Base-by-base conservation (phyloP, 2,797 vertebrate species). In the Sardinella longiceps region DNA sequence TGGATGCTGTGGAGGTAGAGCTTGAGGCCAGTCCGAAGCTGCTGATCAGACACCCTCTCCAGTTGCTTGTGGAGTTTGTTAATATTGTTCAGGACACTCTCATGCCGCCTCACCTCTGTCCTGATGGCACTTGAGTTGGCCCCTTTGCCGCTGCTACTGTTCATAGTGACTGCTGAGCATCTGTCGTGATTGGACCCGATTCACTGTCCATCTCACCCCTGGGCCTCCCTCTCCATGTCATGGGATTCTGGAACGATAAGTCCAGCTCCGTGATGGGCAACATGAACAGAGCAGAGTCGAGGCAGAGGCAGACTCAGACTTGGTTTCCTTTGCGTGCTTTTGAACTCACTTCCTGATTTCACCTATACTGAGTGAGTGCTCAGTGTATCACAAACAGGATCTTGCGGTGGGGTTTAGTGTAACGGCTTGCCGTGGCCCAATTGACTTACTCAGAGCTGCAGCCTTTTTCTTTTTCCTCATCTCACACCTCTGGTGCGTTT, bases 101-200 rank as follows among this genome's bases (percentile, higher is more conserved):
- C 96, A 39, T 97, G 92, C 87, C 96, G 92, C 90, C 92, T 96
- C 82, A 97, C 92, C 93, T 98, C 97, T n/a, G 95, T 93, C 88
- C 94, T 95, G 83, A 97, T 96, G 58, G 96, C 94, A 80, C 90
- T 92, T 48, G 95, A 94, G 89, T 91, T 91, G 14, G 83, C 88
- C 20, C 89, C 92, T 90, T 96, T 96, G n/a, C 87, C 87, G 87
- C 89, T 91, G 90, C 88, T 91, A 90, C 88, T 94, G 92, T 87
- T 94, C 95, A 95, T 96, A 89, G 11, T 70, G 63, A 60, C 28
- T 70, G 88, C n/a, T 77, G 83, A 86, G 83, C 83, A 88, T 87
- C 87, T 85, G 87, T 70, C 84, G 84, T 83, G 85, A 83, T 88
- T 89, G 87, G 87, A 92, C 86, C 84, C 84, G 85, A 84, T 30